These are phyloP conservation scores for Cricetomys ansorgei DNA, from an alignment of 2,113 vertebrate genomes.

Conservation along the genomic window DNA sequence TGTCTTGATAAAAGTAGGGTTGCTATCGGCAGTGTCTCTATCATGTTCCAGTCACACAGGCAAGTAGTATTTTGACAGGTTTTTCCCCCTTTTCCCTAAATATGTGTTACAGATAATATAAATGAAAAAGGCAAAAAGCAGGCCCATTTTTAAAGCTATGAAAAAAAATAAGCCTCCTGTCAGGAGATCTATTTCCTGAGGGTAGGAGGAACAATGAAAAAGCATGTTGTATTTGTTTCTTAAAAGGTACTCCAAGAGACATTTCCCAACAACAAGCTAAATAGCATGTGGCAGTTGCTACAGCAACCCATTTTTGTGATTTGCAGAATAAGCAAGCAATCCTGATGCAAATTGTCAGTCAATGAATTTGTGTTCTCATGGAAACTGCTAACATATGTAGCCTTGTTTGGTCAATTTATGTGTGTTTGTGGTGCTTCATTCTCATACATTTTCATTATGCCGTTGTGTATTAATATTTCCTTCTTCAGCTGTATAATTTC, in stretches of 20 bases:
- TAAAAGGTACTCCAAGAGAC: constrained; percentile 52
- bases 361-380: constrained; percentile 64
- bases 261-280: constrained; percentile 64
- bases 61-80: constrained; percentile 1
- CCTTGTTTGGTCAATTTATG: constrained; percentile 70
- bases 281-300: constrained; percentile 83
- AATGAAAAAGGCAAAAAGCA: constrained; percentile 49
- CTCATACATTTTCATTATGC: constrained; percentile 37
- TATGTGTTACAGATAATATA: constrained; percentile 13
- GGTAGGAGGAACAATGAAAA: constrained; percentile 51
- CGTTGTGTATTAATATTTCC: constrained; percentile 29
- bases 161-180: not conserved
- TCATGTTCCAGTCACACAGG: not conserved
- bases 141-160: constrained; percentile 51
- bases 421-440: constrained; percentile 44
- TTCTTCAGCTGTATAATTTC: constrained; percentile 27
- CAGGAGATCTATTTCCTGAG: constrained; percentile 19
- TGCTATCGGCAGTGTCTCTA: not conserved
- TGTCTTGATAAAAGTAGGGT: not conserved
- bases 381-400: constrained; percentile 60
- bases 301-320: constrained; percentile 85
- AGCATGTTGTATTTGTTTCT: constrained; percentile 66
- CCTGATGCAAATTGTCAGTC: constrained; percentile 78
- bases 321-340: constrained; percentile 82
- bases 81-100: constrained; percentile 26